Evolutionary conservation across 1,140 invertebrate species (phyloP).

Genomic region (Meloidogyne exigua): DNA sequence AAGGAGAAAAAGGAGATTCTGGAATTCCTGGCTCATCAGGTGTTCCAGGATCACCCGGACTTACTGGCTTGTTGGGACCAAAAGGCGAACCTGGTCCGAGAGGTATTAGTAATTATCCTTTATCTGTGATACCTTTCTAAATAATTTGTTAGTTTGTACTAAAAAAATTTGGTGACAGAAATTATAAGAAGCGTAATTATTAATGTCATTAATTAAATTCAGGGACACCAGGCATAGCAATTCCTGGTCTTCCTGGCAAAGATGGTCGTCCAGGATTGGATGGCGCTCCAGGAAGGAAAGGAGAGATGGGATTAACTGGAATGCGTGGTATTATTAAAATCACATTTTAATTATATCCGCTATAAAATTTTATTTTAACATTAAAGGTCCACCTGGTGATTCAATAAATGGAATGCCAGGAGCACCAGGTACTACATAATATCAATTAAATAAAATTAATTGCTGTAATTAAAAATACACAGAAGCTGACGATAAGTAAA

Average conservation of each 20-base stretch:
- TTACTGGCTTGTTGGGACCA: constrained; percentile 49
- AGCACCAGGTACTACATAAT: too few relatives aligned
- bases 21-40: constrained; percentile 55
- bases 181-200: too few relatives aligned
- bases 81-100: constrained; percentile 56
- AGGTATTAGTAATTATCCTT: background rate
- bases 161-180: too few relatives aligned
- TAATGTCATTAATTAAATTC: background rate
- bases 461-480: too few relatives aligned
- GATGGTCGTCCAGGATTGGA: constrained; percentile 62
- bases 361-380: constrained; percentile 13
- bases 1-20: constrained; percentile 55
- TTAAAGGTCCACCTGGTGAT: constrained; percentile 59
- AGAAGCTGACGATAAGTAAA: too few relatives aligned
- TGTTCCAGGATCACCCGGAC: constrained; percentile 51
- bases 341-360: background rate
- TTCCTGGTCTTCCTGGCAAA: constrained; percentile 61
- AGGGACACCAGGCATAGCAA: constrained; percentile 59
- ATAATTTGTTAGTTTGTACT: too few relatives aligned
- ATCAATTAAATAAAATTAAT: too few relatives aligned
- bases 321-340: constrained; percentile 41
- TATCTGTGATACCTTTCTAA: too few relatives aligned
- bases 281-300: constrained; percentile 60
- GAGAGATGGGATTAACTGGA: constrained; percentile 58
- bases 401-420: constrained; percentile 63